Base-by-base conservation (phyloP, 1,140 invertebrate genomes). In the Drosophila pandora region DNA sequence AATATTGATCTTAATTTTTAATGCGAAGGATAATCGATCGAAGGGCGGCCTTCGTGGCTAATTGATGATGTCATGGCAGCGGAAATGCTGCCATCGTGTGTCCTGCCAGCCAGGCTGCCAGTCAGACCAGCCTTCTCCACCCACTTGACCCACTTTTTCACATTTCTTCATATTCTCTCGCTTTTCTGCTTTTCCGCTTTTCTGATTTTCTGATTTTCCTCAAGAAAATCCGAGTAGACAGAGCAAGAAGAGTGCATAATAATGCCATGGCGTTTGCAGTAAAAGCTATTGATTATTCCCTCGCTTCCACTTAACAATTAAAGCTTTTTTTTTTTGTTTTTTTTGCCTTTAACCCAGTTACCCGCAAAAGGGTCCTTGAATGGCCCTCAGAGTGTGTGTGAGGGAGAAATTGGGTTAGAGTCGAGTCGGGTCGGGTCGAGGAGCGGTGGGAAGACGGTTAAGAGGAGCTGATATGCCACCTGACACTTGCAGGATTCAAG, bases 251-350 rank as follows among this genome's bases (percentile, higher is more conserved):
- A 34, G 30, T 45, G 54, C 37, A 62, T 54, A 52, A 65, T 58
- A 54, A 48, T 52, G 25, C 57, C 22, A 65, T 22, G 43, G 37
- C 65, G 23, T 56, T 69, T 69, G 67, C 64, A 57, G 17, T 17
- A 69, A 69, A 49, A 63, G 43, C 56, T 85, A 87, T 85, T 85
- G 81, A 85, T 85, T 85, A 22, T 87, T 74, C 77, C 65, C 65
- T 64, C 54, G 47, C 62, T 73, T 72, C 50, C 50, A 43, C 5
- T 13, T 12, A 45, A 49, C 70, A 87, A 88, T 82, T 85, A 85
- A 80, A 59, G 25, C 34, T 43, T 17, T 17, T 17, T 17, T 17
- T 17, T 17, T 17, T 17, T 17, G 0, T 17, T 17, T 17, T 17
- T 17, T 17, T 28, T 72, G 67, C 59, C 81, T 87, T 69, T 81